Conservation (phyloP, 1,140 invertebrate species). For the Sycobia sp. region DNA sequence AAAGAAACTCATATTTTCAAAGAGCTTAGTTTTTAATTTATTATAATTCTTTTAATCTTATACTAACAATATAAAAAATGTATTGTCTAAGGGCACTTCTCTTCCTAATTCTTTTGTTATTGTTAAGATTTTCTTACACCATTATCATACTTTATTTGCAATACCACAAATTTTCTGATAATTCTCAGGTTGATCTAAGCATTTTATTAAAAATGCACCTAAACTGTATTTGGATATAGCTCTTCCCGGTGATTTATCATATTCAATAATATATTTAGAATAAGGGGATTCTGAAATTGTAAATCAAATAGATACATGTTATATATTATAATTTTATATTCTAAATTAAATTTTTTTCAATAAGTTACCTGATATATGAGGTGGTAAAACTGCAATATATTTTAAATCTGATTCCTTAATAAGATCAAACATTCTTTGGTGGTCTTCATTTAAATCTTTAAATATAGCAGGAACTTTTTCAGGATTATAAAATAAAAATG, state of each 20-base stretch:
- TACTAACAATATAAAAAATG: too few species aligned
- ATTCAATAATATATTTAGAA: slow-evolving; percentile 63
- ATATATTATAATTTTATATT: background rate
- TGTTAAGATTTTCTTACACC: slow-evolving; percentile 6
- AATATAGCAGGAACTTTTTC: slow-evolving; percentile 76
- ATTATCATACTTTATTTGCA: slow-evolving; percentile 26
- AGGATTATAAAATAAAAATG: slow-evolving; percentile 76
- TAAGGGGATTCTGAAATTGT: slow-evolving; percentile 64
- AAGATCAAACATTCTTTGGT: slow-evolving; percentile 75
- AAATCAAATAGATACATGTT: background rate
- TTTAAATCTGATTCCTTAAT: slow-evolving; percentile 72
- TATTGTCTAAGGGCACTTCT: too few species aligned
- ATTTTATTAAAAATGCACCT: slow-evolving; percentile 76
- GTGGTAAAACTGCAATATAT: slow-evolving; percentile 80
- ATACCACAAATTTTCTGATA: slow-evolving; percentile 73
- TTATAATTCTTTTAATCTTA: slow-evolving; percentile 1
- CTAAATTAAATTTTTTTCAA: background rate
- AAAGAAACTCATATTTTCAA: slow-evolving; percentile 12
- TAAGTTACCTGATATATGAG: slow-evolving; percentile 74
- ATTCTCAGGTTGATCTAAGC: slow-evolving; percentile 70
- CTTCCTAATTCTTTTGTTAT: slow-evolving; percentile 1
- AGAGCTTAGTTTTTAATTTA: slow-evolving; percentile 6
- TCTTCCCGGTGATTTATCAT: slow-evolving; percentile 68
- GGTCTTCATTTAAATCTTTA: slow-evolving; percentile 75
- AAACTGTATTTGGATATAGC: slow-evolving; percentile 77